Evolutionary conservation across 2,797 vertebrate genomes (phyloP).

Genomic region (Gadopsis marmoratus): DNA sequence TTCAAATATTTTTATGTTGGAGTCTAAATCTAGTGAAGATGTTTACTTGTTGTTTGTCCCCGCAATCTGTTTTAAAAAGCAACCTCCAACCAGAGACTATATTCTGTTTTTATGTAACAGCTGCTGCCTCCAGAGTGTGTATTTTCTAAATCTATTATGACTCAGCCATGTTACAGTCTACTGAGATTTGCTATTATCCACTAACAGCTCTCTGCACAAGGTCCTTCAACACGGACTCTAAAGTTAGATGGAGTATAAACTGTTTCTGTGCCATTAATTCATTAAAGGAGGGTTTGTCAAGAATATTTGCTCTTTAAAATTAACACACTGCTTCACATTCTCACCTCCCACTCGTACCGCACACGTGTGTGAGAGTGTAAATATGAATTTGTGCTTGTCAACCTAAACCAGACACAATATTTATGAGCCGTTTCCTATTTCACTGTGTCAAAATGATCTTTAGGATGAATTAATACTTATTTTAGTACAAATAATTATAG

Average conservation of each 20-base stretch:
- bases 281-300: conserved; percentile 25
- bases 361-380: neutral
- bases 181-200: conserved; percentile 46
- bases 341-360: conserved; percentile 38
- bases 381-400: conserved; percentile 3
- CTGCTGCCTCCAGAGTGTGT: conserved; percentile 37
- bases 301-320: conserved; percentile 38
- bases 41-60: neutral
- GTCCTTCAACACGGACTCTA: conserved; percentile 3
- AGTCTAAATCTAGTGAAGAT: neutral
- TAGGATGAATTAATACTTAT: neutral
- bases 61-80: conserved; percentile 13
- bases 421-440: conserved; percentile 1
- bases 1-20: neutral
- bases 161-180: conserved; percentile 42
- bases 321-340: conserved; percentile 39
- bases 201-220: conserved; percentile 30
- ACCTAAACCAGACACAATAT: conserved; percentile 16
- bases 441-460: neutral
- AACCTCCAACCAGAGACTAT: neutral
- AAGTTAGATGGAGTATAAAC: conserved; percentile 36
- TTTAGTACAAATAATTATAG: neutral
- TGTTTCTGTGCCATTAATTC: conserved; percentile 21
- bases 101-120: conserved; percentile 45
- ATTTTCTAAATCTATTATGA: conserved; percentile 41